phyloP scores from a whole-genome alignment of 37 sponge, comb jelly and placozoan species.

The Chondrilla cf. caribensis region DNA sequence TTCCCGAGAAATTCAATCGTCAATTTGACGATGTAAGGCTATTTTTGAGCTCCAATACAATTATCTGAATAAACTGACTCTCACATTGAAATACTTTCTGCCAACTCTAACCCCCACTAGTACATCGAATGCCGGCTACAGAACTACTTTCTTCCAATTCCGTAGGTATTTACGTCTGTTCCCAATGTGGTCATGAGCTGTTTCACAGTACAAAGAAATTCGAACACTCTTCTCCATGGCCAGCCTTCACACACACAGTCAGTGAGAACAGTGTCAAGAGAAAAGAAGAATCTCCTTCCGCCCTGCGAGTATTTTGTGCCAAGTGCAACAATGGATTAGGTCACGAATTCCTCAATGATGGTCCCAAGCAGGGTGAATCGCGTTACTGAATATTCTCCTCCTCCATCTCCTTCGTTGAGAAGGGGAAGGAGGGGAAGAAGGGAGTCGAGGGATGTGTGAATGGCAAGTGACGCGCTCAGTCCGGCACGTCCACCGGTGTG shows the following conservation, averaged over 20 bases:
- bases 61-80: too few species aligned
- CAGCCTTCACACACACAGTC: conserved; percentile 91
- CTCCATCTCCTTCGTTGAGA: conserved; percentile 79
- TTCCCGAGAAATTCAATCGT: too few species aligned
- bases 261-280: conserved; percentile 87
- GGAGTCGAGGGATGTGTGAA: neutral
- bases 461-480: neutral
- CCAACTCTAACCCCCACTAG: too few species aligned
- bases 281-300: conserved; percentile 56
- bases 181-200: conserved; percentile 86
- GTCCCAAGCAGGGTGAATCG: conserved; percentile 85
- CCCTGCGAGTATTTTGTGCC: conserved; percentile 83
- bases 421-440: conserved; percentile 36
- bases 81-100: too few species aligned
- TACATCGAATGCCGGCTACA: too few species aligned
- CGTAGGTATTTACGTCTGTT: conserved; percentile 89
- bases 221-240: conserved; percentile 95
- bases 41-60: too few species aligned
- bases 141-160: neutral
- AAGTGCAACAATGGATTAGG: conserved; percentile 95
- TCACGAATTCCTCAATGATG: conserved; percentile 93
- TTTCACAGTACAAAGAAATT: conserved; percentile 87
- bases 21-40: too few species aligned
- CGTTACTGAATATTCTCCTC: conserved; percentile 99
- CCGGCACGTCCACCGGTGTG: neutral